A percentile compares a stretch with the other conserved stretches of the same genome.
These are phyloP conservation scores for Erebia epiphron DNA, from an alignment of 2,888 invertebrate genomes.

Conservation along the genomic window DNA sequence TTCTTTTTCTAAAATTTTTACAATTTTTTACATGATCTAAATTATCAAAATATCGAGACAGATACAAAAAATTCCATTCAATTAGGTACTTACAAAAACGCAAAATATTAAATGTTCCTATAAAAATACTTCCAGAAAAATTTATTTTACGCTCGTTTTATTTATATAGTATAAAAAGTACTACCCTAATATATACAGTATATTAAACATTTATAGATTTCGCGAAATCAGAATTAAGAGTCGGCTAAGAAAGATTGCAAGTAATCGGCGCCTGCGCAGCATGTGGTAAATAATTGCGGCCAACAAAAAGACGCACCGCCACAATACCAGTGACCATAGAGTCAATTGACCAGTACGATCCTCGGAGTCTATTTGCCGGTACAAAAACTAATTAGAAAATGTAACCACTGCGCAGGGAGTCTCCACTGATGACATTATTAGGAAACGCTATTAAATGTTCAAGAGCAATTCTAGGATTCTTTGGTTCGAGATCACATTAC, in stretches of 20 bases:
- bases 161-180: too few species aligned
- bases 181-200: too few species aligned
- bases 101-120: too few species aligned
- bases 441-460: slow-evolving; percentile 16
- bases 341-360: slow-evolving; percentile 23
- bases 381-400: slow-evolving; percentile 29
- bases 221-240: slow-evolving; percentile 5
- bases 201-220: slow-evolving; percentile 4
- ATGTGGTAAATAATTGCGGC: slow-evolving; percentile 55
- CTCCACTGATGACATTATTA: slow-evolving; percentile 24
- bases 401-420: slow-evolving; percentile 20
- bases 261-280: slow-evolving; percentile 42
- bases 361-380: slow-evolving; percentile 22
- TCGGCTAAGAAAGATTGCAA: not conserved
- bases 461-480: slow-evolving; percentile 18
- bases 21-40: too few species aligned
- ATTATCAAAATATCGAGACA: too few species aligned
- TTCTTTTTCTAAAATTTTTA: too few species aligned
- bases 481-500: slow-evolving; percentile 12
- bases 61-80: too few species aligned
- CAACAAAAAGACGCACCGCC: slow-evolving; percentile 47
- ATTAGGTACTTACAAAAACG: too few species aligned
- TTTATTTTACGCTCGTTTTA: too few species aligned
- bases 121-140: too few species aligned
- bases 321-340: slow-evolving; percentile 17